Conservation (phyloP, 92 coral and sea anemone species). For the Phenganax subtilis region DNA sequence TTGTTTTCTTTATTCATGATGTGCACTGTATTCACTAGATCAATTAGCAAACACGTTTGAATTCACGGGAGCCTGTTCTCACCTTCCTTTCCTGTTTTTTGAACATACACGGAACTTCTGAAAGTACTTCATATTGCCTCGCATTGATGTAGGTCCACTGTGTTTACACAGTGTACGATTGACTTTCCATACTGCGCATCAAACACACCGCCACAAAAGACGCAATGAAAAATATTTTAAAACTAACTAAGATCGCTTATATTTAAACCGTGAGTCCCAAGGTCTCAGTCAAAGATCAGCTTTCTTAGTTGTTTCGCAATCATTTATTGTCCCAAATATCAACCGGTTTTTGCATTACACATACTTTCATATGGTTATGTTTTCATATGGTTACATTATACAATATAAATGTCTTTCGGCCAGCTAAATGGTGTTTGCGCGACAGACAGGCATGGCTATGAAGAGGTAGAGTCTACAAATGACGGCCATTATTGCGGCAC, state of each 20-base stretch:
- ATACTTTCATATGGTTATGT: not conserved
- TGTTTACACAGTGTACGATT: slow-evolving; percentile 25
- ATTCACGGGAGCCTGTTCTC: slow-evolving; percentile 42
- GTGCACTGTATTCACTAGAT: slow-evolving; percentile 28
- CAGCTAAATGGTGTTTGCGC: not conserved
- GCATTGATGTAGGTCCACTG: slow-evolving; percentile 36
- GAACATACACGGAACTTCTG: slow-evolving; percentile 31
- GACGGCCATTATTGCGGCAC: slow-evolving; percentile 42
- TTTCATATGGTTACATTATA: slow-evolving; percentile 8
- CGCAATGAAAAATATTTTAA: not conserved
- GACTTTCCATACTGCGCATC: slow-evolving; percentile 18
- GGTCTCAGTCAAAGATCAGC: no score
- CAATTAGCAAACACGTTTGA: slow-evolving; percentile 41
- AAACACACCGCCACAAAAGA: not conserved
- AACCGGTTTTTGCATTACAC: slow-evolving; percentile 11
- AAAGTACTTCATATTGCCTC: not conserved
- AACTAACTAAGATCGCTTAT: not conserved
- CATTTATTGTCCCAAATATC: not conserved
- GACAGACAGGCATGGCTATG: slow-evolving; percentile 30
- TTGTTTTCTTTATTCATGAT: slow-evolving; percentile 36
- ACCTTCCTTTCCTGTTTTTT: slow-evolving; percentile 39
- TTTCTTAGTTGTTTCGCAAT: no score
- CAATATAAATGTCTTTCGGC: slow-evolving; percentile 32
- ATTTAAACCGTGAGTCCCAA: not conserved
- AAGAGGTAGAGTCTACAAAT: slow-evolving; percentile 27